Evolutionary conservation across 2,888 invertebrate species (phyloP), one percentile per base, ranked within the genome.

Genomic region (Caenorhabditis sp.): DNA sequence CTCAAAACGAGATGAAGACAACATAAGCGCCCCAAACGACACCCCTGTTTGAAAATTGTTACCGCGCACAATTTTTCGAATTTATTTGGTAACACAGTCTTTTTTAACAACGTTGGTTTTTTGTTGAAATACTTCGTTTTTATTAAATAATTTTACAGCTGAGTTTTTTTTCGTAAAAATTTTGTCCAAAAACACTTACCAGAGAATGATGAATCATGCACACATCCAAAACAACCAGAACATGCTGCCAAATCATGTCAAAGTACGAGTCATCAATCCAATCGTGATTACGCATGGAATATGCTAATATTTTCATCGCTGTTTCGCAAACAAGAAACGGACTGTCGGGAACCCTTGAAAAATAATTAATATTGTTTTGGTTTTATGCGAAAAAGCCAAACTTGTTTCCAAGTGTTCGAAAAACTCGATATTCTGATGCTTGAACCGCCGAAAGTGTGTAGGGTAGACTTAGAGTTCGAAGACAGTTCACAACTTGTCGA

Each of bases 341-440:
- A 51, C 66, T 70, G 24, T 67, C 75, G n/a, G 75, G 75, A 5
- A 70, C 58, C 37, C 75, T 69, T 51, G 23, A 60, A 54, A n/a
- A 50, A 31, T 26, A 49, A 24, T 4, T 17, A 2, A 6, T 49
- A 43, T 43, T 43, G 5, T 23, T 12, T 49, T 4, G 31, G 14
- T 24, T 26, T 12, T 3, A 8, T 5, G n/a, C 3, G n/a, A 23
- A 24, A 23, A 23, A 31, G 37, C 1, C n/a, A 58, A 17, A 73
- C 73, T 66, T 66, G 53, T 51, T 60, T 14, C 66, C 73, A 10
- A 74, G 69, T 8, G 63, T 31, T 24, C 66, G 59, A 54, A 66
- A 69, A 26, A 74, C 58, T 53, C 89, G 80, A 43, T 89, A 70
- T 66, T 90, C 90, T 10, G 90, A 89, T 58, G 88, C 88, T 2